Evolutionary conservation across 2,888 invertebrate genomes (phyloP).

Genomic region (Eristalinus sepulchralis): DNA sequence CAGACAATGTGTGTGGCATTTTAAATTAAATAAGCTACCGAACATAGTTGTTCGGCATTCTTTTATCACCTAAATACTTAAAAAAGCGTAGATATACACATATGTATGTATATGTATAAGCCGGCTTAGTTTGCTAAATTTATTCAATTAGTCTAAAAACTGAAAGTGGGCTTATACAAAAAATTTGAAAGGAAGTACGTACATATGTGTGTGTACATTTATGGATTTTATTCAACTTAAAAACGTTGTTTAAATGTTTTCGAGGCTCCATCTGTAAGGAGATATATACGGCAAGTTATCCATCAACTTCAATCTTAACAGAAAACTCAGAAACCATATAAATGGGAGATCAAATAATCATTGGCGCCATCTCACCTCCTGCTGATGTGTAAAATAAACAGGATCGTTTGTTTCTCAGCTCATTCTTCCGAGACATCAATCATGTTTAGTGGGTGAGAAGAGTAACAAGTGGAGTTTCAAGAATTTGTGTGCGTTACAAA

Average conservation of each 20-base stretch:
- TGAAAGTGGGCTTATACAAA: slow-evolving; percentile 32
- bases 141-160: slow-evolving; percentile 37
- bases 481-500: not conserved
- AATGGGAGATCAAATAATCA: slow-evolving; percentile 76
- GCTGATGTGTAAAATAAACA: slow-evolving; percentile 75
- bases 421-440: slow-evolving; percentile 47
- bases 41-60: slow-evolving; percentile 45
- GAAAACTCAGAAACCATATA: slow-evolving; percentile 34
- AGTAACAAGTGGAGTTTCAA: slow-evolving; percentile 25
- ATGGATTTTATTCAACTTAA: not conserved
- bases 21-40: slow-evolving; percentile 62
- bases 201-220: not conserved
- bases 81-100: slow-evolving; percentile 20
- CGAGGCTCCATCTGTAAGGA: not conserved
- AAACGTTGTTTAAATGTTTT: not conserved
- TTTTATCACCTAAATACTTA: slow-evolving; percentile 52
- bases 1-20: slow-evolving; percentile 27
- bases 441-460: slow-evolving; percentile 19
- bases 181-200: slow-evolving; percentile 7
- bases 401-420: slow-evolving; percentile 44
- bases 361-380: slow-evolving; percentile 79
- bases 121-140: slow-evolving; percentile 11
- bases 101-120: not conserved
- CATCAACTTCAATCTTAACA: slow-evolving; percentile 22
- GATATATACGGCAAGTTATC: slow-evolving; percentile 38